Base-by-base conservation (phyloP, 2,113 vertebrate species). In the Vidua chalybeata region DNA sequence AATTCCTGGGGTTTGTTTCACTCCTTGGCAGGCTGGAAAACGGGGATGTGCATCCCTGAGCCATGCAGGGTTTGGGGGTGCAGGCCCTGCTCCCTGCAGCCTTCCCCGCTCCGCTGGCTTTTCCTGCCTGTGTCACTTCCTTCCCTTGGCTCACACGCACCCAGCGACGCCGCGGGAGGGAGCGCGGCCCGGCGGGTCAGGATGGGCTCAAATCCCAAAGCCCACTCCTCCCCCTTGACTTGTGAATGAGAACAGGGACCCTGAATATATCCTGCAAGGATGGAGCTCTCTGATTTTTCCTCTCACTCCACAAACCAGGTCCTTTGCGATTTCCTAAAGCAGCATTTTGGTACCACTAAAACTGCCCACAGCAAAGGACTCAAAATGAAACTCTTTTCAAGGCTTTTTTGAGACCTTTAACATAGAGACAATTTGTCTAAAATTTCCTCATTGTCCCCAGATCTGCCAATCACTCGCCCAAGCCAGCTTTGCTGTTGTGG, bases 121-220 rank as follows among this genome's bases (percentile, higher is more conserved):
- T 97, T 96, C 97, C 97, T 98, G 97, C 98, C 97, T 97, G 94
- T 98, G 98, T 98, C 98, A 98, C 97, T 98, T 98, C 97, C 98
- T 98, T 98, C 98, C 97, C 97, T 95, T 97, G 94, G 97, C 97
- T 97, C 96, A 45, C 94, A 19, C 93, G 83, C 74, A 95, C 89
- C 92, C 93, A 6, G 18, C 68, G 90, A 96, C 93, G 93, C n/a
- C 88, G 35, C 18, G 12, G 58, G 49, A 54, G 78, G 74, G 35
- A 77, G 73, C 67, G 2, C 48, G 13, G 81, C 84, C 61, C 58
- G 33, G 5, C 74, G 41, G 67, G 26, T 76, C 35, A 5, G 84
- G 22, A 30, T 16, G 24, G 1, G 24, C 61, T 87, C 43, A 6
- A 9, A 52, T 39, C 77, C 33, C 66, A 51, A 2, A 73, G 51